Evolutionary conservation across 2,113 vertebrate genomes (phyloP).

Genomic region (Alethe diademata): DNA sequence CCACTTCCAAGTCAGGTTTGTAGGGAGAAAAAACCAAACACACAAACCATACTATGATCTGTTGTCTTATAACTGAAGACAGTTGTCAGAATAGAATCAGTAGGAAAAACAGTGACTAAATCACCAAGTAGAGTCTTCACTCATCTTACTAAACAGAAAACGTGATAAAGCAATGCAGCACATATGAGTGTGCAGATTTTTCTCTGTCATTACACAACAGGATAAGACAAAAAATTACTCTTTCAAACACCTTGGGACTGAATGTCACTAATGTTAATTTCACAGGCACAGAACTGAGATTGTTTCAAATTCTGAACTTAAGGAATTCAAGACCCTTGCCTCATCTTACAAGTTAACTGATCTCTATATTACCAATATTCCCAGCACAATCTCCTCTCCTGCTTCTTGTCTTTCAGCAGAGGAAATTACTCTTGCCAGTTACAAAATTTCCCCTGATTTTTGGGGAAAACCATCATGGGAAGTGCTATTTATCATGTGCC

Average conservation of each 20-base stretch:
- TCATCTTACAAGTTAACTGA: background rate
- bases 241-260: background rate
- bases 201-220: background rate
- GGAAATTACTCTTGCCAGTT: background rate
- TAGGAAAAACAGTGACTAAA: background rate
- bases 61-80: background rate
- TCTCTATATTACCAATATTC: background rate
- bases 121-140: background rate
- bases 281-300: background rate
- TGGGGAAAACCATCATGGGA: background rate
- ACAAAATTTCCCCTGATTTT: background rate
- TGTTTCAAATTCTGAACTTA: background rate
- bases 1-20: background rate
- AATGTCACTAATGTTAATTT: background rate
- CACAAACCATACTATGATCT: accelerated
- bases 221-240: background rate
- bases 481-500: accelerated
- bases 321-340: background rate
- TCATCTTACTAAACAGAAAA: background rate
- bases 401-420: background rate
- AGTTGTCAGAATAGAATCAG: background rate
- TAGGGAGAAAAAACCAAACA: accelerated
- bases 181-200: background rate
- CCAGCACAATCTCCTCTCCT: background rate
- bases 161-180: background rate